Evolutionary conservation across 2,113 vertebrate genomes (phyloP).

Genomic region (Perognathus longimembris): DNA sequence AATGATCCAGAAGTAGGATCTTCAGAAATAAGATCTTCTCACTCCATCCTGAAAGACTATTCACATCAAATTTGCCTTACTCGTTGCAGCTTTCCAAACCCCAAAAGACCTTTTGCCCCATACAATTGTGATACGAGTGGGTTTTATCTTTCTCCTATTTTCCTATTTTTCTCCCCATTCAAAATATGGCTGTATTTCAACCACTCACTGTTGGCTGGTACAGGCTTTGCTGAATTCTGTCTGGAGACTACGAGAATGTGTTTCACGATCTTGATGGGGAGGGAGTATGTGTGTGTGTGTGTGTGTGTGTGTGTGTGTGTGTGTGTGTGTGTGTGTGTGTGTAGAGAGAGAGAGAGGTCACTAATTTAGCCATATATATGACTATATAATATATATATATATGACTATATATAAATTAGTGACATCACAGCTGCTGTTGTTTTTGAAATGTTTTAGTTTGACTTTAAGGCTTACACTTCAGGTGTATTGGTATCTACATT

Average conservation of each 20-base stretch:
- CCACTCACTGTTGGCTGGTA: fast-evolving
- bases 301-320: too few relatives aligned
- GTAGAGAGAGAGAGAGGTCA: too few relatives aligned
- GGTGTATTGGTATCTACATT: slow-evolving; percentile 83
- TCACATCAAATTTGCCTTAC: fast-evolving
- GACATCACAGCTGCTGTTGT: slow-evolving; percentile 77
- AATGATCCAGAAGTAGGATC: not conserved
- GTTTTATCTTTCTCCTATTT: too few relatives aligned
- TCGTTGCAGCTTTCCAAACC: not conserved
- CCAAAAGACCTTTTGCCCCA: not conserved
- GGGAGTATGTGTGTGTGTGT: not conserved
- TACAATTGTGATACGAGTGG: not conserved
- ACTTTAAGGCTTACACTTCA: slow-evolving; percentile 78
- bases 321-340: too few relatives aligned
- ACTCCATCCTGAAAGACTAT: not conserved
- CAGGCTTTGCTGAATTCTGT: not conserved
- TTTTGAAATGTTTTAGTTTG: slow-evolving; percentile 84
- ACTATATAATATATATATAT: too few relatives aligned
- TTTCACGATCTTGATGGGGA: slow-evolving; percentile 15
- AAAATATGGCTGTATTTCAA: not conserved
- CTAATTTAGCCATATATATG: too few relatives aligned
- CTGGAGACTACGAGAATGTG: not conserved
- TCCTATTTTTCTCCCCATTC: fast-evolving
- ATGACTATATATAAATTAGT: slow-evolving; percentile 31
- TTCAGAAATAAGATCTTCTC: not conserved